Base-by-base conservation (phyloP, 2,888 invertebrate species). In the Lasioglossum malachurum region DNA sequence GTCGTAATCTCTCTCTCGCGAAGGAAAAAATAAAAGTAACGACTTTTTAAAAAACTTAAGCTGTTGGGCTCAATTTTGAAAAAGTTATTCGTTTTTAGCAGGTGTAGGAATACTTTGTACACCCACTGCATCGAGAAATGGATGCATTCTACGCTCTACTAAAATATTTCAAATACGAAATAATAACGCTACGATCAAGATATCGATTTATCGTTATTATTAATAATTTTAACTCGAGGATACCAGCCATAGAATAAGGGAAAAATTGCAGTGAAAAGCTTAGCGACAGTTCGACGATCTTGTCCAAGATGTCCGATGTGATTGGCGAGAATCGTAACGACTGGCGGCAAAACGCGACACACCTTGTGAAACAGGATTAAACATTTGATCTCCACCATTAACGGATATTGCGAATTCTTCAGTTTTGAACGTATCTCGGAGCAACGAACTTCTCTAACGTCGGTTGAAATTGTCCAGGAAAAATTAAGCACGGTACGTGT, bases 371-470 rank as follows among this genome's bases (percentile, higher is more conserved):
- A 44, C 35, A 44, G 67, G 86, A 38, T 79, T 87, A 86, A 87
- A 80, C 41, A 53, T 78, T 75, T 75, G 49, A 75, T 82, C 78
- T 76, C 44, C 49, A 23, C 72, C 60, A 76, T 77, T 86, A 82
- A 86, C 86, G 74, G 75, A 75, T 64, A 77, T 83, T 77, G 75
- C 57, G 71, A 87, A 85, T 87, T 83, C 83, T 86, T 86, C 64
- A 75, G 44, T 86, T 87, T 87, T 80, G 75, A 86, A 87, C 79
- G 77, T 79, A 76, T 86, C 87, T 75, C 64, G 23, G 79, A 57
- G 83, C 80, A 86, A 87, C 86, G 87, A 86, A 87, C 87, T 81
- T 57, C 41, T 23, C 4, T 74, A 57, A 71, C 87, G 87, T 76
- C 67, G 27, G 27, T 60, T 75, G 78, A 78, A 87, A 60, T 83